phyloP scores from a whole-genome alignment of 2,888 invertebrate genomes.

The Andrena trimmerana region DNA sequence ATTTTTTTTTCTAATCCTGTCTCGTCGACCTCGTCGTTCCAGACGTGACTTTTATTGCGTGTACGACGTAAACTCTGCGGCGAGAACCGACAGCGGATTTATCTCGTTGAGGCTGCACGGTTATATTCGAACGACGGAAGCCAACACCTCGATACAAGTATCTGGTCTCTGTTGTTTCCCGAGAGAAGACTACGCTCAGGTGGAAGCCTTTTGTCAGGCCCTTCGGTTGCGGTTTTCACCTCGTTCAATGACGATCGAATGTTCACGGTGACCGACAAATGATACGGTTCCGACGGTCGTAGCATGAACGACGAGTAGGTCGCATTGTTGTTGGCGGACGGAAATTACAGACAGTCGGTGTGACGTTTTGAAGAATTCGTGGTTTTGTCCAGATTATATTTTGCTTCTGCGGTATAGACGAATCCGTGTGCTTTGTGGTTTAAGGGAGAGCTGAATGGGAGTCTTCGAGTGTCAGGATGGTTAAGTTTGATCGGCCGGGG shows the following conservation, averaged over 20 bases:
- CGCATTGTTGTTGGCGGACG: conserved; percentile 2
- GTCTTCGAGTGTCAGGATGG: background rate
- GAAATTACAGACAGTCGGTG: conserved; percentile 23
- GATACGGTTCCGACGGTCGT: conserved; percentile 21
- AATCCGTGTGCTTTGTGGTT: conserved; percentile 37
- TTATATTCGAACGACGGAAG: conserved; percentile 59
- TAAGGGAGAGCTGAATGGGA: conserved; percentile 2
- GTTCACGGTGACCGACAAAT: conserved; percentile 26
- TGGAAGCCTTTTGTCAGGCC: conserved; percentile 18
- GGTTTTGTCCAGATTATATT: conserved; percentile 15
- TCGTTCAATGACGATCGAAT: conserved; percentile 8
- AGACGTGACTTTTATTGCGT: conserved; percentile 81
- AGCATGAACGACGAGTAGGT: conserved; percentile 1
- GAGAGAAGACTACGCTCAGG: conserved; percentile 24
- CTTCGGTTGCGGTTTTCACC: conserved; percentile 35
- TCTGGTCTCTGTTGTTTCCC: conserved; percentile 40
- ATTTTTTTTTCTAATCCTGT: conserved; percentile 70
- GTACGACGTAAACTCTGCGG: conserved; percentile 80
- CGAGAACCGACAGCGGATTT: conserved; percentile 71
- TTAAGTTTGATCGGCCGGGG: background rate
- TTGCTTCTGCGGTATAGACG: conserved; percentile 2
- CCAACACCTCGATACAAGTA: conserved; percentile 61
- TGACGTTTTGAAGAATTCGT: conserved; percentile 14
- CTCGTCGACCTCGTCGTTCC: conserved; percentile 66
- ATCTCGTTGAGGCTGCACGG: conserved; percentile 70